Conservation (phyloP, 2,113 vertebrate genomes). For the Ictidomys tridecemlineatus region DNA sequence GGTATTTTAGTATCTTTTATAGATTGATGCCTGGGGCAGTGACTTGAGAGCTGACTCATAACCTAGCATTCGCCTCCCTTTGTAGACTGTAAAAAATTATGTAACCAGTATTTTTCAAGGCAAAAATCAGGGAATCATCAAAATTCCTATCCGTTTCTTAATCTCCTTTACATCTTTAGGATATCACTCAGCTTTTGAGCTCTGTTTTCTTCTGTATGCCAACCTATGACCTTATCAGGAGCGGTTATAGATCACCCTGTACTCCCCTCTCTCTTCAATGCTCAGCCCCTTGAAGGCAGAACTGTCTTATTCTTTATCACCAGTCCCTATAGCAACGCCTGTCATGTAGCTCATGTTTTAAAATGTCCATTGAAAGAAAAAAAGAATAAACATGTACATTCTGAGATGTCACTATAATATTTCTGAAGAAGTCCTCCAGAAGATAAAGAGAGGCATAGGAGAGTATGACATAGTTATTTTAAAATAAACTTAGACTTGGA, state of each 20-base stretch:
- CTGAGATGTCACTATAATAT: background rate
- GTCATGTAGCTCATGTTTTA: background rate
- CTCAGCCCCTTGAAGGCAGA: background rate
- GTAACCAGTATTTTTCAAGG: background rate
- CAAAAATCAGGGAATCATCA: background rate
- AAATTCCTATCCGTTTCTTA: background rate
- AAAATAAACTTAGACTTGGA: conserved; percentile 7
- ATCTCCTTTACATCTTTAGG: background rate
- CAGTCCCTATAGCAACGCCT: background rate
- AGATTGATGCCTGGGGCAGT: background rate
- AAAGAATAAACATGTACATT: background rate
- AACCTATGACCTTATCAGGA: background rate
- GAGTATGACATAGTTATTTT: background rate
- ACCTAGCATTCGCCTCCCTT: background rate
- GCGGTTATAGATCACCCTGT: background rate
- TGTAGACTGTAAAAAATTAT: background rate
- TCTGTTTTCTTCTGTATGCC: background rate
- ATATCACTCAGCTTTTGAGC: background rate
- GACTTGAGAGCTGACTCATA: background rate
- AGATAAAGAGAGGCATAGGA: background rate
- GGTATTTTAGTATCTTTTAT: background rate
- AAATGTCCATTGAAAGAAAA: background rate
- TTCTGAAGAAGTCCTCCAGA: background rate
- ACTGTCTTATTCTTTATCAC: background rate
- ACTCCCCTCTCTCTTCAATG: background rate